Evolutionary conservation across 2,888 invertebrate species (phyloP), one percentile per base, ranked within the genome.

Genomic region (Amphipyra berbera): DNA sequence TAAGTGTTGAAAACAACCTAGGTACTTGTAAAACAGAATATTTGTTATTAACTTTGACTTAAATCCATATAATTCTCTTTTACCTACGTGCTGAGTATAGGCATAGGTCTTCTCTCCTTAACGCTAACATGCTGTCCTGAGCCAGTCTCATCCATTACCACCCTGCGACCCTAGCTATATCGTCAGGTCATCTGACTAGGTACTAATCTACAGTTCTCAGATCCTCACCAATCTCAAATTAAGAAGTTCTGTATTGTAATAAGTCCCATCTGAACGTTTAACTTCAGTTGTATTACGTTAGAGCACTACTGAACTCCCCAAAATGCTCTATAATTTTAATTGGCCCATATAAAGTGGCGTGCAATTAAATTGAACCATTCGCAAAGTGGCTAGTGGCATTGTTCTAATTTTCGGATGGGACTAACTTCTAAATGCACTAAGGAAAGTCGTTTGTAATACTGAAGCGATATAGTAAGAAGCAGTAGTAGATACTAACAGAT

Each of bases 291-390:
- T 53, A 47, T 55, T 69, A 42, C 8, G 48, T 66, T 50, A 61
- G 59, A 56, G 45, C 58, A 72, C 61, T 71, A 71, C 70, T 55
- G 63, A 74, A 82, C 67, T 70, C 67, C 21, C 69, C 57, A 33
- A 62, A 78, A 78, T 49, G 76, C 71, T 78, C 73, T 76, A 78
- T 73, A 68, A 73, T 76, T 81, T 73, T 75, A 80, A 78, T 76
- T 79, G 72, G 63, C 56, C 54, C 67, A 72, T 65, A 68, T 74
- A 78, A 73, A 78, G 63, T 57, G 61, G 68, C 59, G 69, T 74
- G 57, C 72, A 48, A 76, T 80, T 72, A 71, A 80, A 78, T 80
- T 77, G 73, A 73, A 68, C 71, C 72, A 80, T 71, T 81, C 61
- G 54, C 55, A 33, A 57, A 68, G 61, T 73, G 68, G 53, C 49